Evolutionary conservation across 2,797 vertebrate species (phyloP), one percentile per base, ranked within the genome.

Genomic region (Chiroxiphia lanceolata): DNA sequence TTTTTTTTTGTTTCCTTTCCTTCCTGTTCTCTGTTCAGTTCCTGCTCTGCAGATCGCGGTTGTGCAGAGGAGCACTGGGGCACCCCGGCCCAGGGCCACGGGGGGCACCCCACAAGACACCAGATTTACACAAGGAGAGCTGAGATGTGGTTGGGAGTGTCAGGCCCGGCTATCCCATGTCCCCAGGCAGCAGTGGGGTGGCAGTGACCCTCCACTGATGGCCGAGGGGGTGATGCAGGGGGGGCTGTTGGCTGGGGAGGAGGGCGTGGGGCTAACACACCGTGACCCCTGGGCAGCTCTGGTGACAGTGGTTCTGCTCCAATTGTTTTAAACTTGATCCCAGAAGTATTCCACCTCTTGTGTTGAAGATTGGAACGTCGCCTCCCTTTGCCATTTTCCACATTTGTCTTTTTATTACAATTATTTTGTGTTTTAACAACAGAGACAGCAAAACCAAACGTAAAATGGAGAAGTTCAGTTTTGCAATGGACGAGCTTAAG

Each of bases 1-100:
- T 92, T 90, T 97, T 96, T 89, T 83, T 97, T 89, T n/a, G n/a
- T 92, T 91, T 5, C 67, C 59, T 75, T 89, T 78, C 72, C 78
- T 86, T 68, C 87, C 71, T 92, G 47, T 90, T 94, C 89, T 94
- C 75, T 92, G 93, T 88, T 95, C 96, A 63, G 91, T 96, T 92
- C 29, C 89, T 95, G 95, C 97, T 96, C 93, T 93, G 92, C 96
- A 93, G 95, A 71, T 74, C 20, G 68, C 15, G n/a, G 95, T 48
- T 95, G 94, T 90, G 92, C 93, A 74, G 96, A 74, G 96, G 60
- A 72, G 74, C 53, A 27, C 67, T 40, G 87, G 87, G 63, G 57
- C 80, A 45, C 79, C 44, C 68, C 0, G 2, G 69, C 69, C 61
- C 69, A 34, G 53, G 45, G 60, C 53, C 69, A 22, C 6, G 9